Percentiles rank a stretch among this genome's conserved stretches.
Conservation (phyloP, 2,888 invertebrate species). For the Furcula furcula region DNA sequence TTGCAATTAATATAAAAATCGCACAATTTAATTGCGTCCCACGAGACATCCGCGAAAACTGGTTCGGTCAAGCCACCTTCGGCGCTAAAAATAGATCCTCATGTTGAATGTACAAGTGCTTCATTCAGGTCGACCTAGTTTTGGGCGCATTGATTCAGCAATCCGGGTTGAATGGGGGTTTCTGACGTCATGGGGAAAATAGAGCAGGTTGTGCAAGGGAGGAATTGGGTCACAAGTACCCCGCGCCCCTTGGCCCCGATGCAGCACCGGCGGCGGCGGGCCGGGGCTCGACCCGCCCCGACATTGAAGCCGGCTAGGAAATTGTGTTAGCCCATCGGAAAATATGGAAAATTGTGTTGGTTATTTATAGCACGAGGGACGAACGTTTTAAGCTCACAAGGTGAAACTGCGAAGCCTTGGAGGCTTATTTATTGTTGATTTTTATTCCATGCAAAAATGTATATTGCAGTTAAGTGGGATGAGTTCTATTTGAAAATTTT, state of each 20-base stretch:
- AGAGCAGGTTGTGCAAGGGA: slow-evolving; percentile 66
- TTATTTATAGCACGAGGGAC: slow-evolving; percentile 46
- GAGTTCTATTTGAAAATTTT: too few species aligned
- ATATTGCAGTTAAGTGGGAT: too few species aligned
- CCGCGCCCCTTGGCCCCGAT: slow-evolving; percentile 40
- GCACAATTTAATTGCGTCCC: slow-evolving; percentile 44
- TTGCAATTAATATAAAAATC: slow-evolving; percentile 34
- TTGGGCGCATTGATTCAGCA: slow-evolving; percentile 70
- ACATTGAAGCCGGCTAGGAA: slow-evolving; percentile 29
- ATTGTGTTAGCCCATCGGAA: slow-evolving; percentile 33
- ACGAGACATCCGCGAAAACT: slow-evolving; percentile 51
- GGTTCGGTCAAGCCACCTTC: slow-evolving; percentile 49
- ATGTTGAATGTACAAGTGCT: slow-evolving; percentile 62
- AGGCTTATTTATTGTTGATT: slow-evolving; percentile 2
- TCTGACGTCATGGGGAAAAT: slow-evolving; percentile 75
- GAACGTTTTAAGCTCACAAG: slow-evolving; percentile 23
- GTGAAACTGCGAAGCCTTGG: slow-evolving; percentile 22
- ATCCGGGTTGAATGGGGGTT: slow-evolving; percentile 67
- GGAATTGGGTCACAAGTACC: slow-evolving; percentile 61
- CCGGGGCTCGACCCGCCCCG: slow-evolving; percentile 29
- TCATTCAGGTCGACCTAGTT: slow-evolving; percentile 75
- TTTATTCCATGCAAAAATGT: background rate
- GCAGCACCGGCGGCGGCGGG: slow-evolving; percentile 27
- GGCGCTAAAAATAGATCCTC: slow-evolving; percentile 62
- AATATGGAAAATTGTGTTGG: slow-evolving; percentile 24